phyloP scores from a whole-genome alignment of 2,797 vertebrate genomes.

The Rhinogobio ventralis region DNA sequence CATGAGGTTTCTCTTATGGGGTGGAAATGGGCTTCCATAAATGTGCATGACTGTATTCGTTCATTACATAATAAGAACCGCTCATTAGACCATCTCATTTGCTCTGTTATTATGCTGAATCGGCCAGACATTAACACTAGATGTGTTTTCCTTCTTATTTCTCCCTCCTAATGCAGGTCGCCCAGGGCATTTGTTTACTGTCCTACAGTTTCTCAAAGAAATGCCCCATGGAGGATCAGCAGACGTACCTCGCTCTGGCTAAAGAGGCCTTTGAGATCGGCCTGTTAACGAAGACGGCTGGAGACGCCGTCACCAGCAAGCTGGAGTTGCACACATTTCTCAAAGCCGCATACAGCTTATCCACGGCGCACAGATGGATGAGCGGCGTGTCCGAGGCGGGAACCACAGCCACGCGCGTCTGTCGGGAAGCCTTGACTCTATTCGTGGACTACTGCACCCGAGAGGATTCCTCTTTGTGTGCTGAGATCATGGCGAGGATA shows the following conservation, averaged over 20 bases:
- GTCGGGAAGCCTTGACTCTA: slow-evolving; percentile 78
- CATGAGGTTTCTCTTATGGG: not conserved
- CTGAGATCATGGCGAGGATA: slow-evolving; percentile 81
- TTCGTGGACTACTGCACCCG: slow-evolving; percentile 78
- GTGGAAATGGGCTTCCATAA: not conserved
- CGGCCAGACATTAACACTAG: too few species aligned
- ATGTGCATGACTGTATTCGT: not conserved
- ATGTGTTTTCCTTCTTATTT: not conserved
- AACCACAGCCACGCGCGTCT: slow-evolving; percentile 64
- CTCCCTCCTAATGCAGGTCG: slow-evolving; percentile 73
- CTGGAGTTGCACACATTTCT: slow-evolving; percentile 93
- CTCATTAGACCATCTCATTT: not conserved
- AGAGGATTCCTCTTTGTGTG: slow-evolving; percentile 68
- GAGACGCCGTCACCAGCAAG: slow-evolving; percentile 79
- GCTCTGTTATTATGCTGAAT: not conserved
- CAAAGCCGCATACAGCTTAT: slow-evolving; percentile 87
- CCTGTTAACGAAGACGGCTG: slow-evolving; percentile 82
- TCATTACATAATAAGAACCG: not conserved
- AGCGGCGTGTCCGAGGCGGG: slow-evolving; percentile 62
- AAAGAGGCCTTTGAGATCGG: slow-evolving; percentile 88
- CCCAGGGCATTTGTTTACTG: slow-evolving; percentile 87
- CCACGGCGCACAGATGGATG: slow-evolving; percentile 80
- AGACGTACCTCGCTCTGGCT: slow-evolving; percentile 78
- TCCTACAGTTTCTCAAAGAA: slow-evolving; percentile 85
- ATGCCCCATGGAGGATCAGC: slow-evolving; percentile 74